Base-by-base conservation (phyloP, 2,888 invertebrate species). In the Sialis lutaria region DNA sequence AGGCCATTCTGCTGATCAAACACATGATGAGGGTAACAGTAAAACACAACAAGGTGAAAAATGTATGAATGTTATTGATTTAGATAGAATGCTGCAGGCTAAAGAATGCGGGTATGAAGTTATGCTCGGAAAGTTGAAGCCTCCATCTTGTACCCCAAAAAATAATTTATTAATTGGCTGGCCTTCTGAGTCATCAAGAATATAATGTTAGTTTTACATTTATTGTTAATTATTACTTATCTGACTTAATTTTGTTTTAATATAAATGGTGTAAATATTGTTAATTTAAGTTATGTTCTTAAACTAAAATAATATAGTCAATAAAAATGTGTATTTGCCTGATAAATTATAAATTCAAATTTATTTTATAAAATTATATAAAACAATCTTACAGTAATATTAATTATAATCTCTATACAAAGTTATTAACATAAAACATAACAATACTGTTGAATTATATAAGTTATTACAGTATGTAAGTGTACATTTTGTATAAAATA, bases 1-100 rank as follows among this genome's bases (percentile, higher is more conserved):
- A 49, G 85, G 89, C 1, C 93, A 93, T 66, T 82, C 88, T 6
- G 90, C 93, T 0, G 95, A 95, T 65, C 91, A 93, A 64, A 90
- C 90, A 0, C 90, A 92, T 59, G 77, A 77, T 48, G 70, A 68
- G n/a, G 69, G 75, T 40, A 79, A 82, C 59, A 70, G 69, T 1
- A 75, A 84, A 56, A 79, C 81, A 4, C 66, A 68, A 5, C 81
- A 88, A 63, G 93, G 92, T 0, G 79, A 81, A 54, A 66, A 73
- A 46, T 93, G 91, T 59, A 95, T 95, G 93, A 77, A 80, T 46
- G 69, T 86, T 48, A 80, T 95, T 50, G 95, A 95, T 60, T 83
- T 82, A 0, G 95, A 95, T 61, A 70, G 95, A 51, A 81, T 76
- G 49, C 61, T 78, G 42, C 73, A 80, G 51, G 89, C 90, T 4